A percentile compares a stretch with the other conserved stretches of the same genome.
These are phyloP conservation scores for Dicyrtoma fusca DNA, from an alignment of 2,888 invertebrate species.

Conservation along the genomic window DNA sequence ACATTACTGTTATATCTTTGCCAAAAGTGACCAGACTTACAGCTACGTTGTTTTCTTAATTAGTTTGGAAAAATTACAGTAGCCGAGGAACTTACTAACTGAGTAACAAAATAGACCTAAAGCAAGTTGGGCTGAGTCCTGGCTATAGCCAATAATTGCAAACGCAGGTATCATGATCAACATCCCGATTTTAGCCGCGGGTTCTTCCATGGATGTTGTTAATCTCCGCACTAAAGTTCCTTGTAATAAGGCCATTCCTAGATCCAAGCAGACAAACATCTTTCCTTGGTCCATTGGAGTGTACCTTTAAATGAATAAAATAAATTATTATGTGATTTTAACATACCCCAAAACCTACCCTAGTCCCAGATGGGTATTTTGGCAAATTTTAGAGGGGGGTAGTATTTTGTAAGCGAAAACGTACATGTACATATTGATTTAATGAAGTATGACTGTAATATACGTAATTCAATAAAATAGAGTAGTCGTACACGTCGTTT, in stretches of 20 bases:
- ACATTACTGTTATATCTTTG: too few species aligned
- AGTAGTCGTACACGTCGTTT: too few species aligned
- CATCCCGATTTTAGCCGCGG: slow-evolving; percentile 67
- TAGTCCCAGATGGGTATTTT: too few species aligned
- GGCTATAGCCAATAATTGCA: slow-evolving; percentile 63
- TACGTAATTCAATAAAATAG: too few species aligned
- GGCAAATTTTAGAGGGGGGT: neutral
- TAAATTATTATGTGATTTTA: too few species aligned
- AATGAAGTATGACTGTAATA: slow-evolving; percentile 82
- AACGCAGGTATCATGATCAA: slow-evolving; percentile 64
- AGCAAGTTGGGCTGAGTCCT: slow-evolving; percentile 68
- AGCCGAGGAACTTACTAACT: slow-evolving; percentile 47
- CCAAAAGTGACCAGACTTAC: too few species aligned
- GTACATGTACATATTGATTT: too few species aligned
- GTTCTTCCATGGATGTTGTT: slow-evolving; percentile 62
- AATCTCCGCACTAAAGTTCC: slow-evolving; percentile 85
- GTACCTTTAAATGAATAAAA: slow-evolving; percentile 41
- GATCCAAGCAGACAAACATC: slow-evolving; percentile 93
- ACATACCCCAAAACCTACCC: too few species aligned
- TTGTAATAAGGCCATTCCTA: slow-evolving; percentile 88
- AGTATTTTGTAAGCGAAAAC: neutral
- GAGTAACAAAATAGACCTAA: slow-evolving; percentile 69
- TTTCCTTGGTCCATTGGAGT: slow-evolving; percentile 95
- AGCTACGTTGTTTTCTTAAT: too few species aligned
- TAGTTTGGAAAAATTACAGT: too few species aligned